Percentiles rank a stretch among this genome's conserved stretches.
Evolutionary conservation across 2,113 vertebrate genomes (phyloP).

Genomic region (Danio rerio): DNA sequence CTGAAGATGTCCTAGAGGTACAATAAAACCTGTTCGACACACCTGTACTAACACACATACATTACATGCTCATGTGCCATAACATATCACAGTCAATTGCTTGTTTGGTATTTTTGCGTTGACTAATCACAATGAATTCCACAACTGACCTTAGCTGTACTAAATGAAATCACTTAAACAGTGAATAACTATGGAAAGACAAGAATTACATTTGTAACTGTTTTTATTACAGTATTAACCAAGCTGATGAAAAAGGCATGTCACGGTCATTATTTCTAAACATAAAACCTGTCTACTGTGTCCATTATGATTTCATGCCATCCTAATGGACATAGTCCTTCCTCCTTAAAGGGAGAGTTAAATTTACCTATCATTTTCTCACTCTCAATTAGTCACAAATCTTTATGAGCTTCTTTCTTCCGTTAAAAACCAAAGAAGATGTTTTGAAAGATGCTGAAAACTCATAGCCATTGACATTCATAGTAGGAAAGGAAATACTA

Average conservation of each 20-base stretch:
- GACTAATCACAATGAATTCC: conserved; percentile 15
- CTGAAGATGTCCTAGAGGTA: conserved; percentile 35
- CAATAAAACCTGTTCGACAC: background rate
- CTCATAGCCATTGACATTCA: no score
- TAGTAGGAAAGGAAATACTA: no score
- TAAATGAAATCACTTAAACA: background rate
- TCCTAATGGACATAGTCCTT: no score
- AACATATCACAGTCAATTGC: background rate
- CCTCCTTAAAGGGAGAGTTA: no score
- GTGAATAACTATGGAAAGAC: conserved; percentile 26
- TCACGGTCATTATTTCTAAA: background rate
- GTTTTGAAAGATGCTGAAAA: no score
- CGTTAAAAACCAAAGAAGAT: no score
- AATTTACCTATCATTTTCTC: no score
- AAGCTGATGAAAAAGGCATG: background rate
- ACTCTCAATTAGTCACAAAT: no score
- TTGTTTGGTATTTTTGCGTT: background rate
- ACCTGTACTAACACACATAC: conserved; percentile 21
- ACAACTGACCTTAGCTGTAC: background rate
- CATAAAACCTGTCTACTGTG: background rate
- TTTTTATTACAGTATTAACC: conserved; percentile 34
- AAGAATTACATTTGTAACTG: background rate
- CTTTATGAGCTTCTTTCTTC: no score
- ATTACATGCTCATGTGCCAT: background rate
- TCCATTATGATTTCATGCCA: background rate